These are phyloP conservation scores for Periplaneta americana DNA, from an alignment of 1,140 invertebrate species.

Conservation along the genomic window DNA sequence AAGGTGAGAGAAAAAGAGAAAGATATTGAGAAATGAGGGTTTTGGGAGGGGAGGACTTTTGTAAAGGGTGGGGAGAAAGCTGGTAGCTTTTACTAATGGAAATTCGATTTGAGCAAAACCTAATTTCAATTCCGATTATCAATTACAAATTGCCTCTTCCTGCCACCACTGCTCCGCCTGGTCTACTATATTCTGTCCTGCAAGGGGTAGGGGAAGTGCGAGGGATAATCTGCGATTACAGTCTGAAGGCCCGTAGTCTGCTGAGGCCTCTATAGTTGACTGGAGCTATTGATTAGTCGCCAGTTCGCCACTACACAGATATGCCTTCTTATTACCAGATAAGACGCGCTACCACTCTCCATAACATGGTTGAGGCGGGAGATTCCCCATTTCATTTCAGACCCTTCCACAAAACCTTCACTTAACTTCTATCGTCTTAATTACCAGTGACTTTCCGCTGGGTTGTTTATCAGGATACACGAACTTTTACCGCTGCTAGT, in stretches of 20 bases:
- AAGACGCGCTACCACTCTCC: background rate
- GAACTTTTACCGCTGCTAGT: too few species aligned
- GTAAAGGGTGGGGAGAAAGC: background rate
- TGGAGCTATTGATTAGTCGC: background rate
- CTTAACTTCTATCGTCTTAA: too few species aligned
- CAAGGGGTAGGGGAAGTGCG: background rate
- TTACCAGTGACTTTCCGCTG: too few species aligned
- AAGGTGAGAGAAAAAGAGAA: background rate
- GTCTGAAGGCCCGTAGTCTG: background rate
- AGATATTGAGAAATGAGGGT: background rate
- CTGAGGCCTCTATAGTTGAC: background rate
- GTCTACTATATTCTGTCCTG: background rate
- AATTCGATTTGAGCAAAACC: background rate
- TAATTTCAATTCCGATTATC: background rate
- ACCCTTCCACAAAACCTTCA: too few species aligned
- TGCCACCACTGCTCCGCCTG: background rate
- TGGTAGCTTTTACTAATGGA: background rate
- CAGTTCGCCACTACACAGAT: background rate
- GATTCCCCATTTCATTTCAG: too few species aligned
- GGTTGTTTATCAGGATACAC: too few species aligned
- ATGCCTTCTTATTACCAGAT: background rate
- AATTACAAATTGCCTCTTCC: background rate
- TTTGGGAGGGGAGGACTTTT: too few species aligned
- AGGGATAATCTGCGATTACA: background rate
- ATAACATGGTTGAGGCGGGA: background rate